These are phyloP conservation scores for Megathymus violae DNA, from an alignment of 1,140 invertebrate species.

Conservation along the genomic window DNA sequence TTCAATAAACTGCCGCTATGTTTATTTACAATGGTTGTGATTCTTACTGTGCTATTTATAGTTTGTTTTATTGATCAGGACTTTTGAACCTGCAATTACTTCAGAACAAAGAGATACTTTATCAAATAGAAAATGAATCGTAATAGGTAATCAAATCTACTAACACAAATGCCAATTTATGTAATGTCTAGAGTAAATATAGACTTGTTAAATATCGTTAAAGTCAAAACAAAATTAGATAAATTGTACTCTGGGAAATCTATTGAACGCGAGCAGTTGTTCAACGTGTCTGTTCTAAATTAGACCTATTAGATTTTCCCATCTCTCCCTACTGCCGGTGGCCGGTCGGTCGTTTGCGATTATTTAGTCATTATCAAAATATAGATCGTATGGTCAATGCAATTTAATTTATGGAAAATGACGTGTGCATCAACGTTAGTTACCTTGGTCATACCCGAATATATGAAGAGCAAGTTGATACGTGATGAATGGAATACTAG, in stretches of 20 bases:
- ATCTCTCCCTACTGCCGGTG: conserved; percentile 43
- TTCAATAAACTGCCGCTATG: conserved; percentile 46
- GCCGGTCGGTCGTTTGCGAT: conserved; percentile 52
- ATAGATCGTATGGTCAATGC: conserved; percentile 51
- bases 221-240: conserved; percentile 18
- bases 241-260: conserved; percentile 15
- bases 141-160: not conserved
- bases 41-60: conserved; percentile 26
- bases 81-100: conserved; percentile 15
- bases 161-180: no score
- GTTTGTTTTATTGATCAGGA: conserved; percentile 26
- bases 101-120: not conserved
- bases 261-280: conserved; percentile 9
- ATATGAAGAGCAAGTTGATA: conserved; percentile 26
- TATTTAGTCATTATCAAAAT: conserved; percentile 68
- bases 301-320: conserved; percentile 54
- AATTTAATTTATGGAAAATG: conserved; percentile 72
- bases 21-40: conserved; percentile 40
- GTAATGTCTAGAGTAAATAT: not conserved
- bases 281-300: conserved; percentile 45
- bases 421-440: conserved; percentile 28
- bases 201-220: not conserved
- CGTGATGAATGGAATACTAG: conserved; percentile 1
- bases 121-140: not conserved
- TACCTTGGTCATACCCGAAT: no score